Conservation (phyloP, 2,888 invertebrate species). For the Alcis repandata region DNA sequence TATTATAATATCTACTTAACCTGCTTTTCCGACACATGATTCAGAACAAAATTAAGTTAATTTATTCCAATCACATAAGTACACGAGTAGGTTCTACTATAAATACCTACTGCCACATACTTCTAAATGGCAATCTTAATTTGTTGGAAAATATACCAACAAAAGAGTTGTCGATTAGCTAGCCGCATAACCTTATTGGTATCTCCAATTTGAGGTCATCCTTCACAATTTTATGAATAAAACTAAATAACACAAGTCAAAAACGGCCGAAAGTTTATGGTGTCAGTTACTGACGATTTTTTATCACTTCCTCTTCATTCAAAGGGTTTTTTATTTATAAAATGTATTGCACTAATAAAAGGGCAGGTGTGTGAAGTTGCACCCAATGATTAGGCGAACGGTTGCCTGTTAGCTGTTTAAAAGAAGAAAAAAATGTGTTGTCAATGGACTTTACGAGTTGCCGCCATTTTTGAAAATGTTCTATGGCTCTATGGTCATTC, state of each 20-base stretch:
- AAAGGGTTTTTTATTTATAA: conserved; percentile 58
- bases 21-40: no score
- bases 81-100: no score
- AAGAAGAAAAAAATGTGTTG: conserved; percentile 27
- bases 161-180: background rate
- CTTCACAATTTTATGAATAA: conserved; percentile 70
- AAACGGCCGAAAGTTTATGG: conserved; percentile 63
- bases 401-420: conserved; percentile 48
- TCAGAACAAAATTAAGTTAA: no score
- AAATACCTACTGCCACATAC: no score
- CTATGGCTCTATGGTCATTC: conserved; percentile 44
- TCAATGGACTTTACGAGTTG: conserved; percentile 44
- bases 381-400: conserved; percentile 78
- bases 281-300: conserved; percentile 69
- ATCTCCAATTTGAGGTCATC: conserved; percentile 17
- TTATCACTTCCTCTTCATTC: conserved; percentile 81
- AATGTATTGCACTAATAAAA: conserved; percentile 76
- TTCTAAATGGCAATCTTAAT: no score
- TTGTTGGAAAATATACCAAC: no score
- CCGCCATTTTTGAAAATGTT: conserved; percentile 45
- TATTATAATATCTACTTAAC: no score
- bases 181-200: background rate
- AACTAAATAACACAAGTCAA: conserved; percentile 66
- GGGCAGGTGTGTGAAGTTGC: conserved; percentile 79
- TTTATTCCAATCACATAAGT: no score